Evolutionary conservation across 2,113 vertebrate species (phyloP).

Genomic region (Mormyrus lacerda): DNA sequence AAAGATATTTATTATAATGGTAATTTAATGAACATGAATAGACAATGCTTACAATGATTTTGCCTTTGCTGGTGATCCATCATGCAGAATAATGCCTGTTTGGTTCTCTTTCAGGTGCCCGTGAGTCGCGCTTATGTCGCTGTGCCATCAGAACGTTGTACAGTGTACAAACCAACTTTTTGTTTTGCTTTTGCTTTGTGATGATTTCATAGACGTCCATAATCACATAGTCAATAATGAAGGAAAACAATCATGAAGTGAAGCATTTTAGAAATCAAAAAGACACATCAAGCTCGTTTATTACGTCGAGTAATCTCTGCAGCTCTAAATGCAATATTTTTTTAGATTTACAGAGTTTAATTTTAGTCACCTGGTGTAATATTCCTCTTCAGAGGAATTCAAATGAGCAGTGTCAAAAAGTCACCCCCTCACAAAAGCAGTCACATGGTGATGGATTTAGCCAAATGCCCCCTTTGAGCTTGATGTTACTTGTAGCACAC

Average conservation of each 20-base stretch:
- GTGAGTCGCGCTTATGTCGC: no score
- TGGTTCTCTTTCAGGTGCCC: no score
- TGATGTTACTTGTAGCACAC: conserved; percentile 41
- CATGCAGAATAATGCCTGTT: no score
- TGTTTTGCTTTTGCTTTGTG: no score
- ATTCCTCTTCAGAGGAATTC: background rate
- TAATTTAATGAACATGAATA: no score
- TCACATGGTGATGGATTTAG: conserved; percentile 22
- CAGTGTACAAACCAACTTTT: no score
- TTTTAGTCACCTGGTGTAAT: background rate
- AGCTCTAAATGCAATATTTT: background rate
- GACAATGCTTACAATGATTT: no score
- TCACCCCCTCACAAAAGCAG: background rate
- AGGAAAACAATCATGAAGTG: background rate
- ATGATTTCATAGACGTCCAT: no score
- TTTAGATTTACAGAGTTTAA: background rate
- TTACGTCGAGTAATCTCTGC: background rate
- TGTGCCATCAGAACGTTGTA: no score
- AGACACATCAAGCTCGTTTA: background rate
- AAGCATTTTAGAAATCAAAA: background rate
- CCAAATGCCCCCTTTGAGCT: conserved; percentile 51
- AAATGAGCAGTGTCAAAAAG: background rate
- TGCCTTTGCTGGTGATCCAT: no score
- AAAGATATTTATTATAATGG: no score
- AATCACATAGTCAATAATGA: no score